phyloP scores from a whole-genome alignment of 2,797 vertebrate genomes.

The Etheostoma nigrum region DNA sequence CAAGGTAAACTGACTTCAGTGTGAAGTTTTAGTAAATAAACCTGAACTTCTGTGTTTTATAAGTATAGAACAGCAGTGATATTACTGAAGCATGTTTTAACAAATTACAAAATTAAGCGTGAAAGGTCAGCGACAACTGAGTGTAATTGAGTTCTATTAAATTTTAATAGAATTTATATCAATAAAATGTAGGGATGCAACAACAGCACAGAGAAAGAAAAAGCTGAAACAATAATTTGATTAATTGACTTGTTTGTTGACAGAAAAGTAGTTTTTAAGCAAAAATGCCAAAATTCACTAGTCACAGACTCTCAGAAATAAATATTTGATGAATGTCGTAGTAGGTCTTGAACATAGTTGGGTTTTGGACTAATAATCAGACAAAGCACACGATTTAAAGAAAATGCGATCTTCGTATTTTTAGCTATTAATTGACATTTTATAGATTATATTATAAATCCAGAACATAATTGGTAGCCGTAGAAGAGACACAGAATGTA shows the following conservation, averaged over 20 bases:
- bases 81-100: not conserved
- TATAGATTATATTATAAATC: not conserved
- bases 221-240: not conserved
- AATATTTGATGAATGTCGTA: no score
- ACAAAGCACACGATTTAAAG: no score
- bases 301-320: no score
- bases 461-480: not conserved
- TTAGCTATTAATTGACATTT: not conserved
- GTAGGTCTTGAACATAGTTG: no score
- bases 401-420: no score
- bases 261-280: not conserved
- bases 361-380: no score
- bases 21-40: not conserved
- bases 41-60: not conserved
- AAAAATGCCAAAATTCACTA: not conserved
- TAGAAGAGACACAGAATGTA: not conserved
- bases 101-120: not conserved
- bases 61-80: not conserved
- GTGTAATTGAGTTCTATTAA: no score
- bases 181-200: not conserved
- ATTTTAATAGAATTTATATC: not conserved
- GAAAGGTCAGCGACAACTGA: not conserved
- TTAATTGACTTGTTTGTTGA: not conserved
- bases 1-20: not conserved
- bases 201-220: not conserved